Base-by-base conservation (phyloP, 2,888 invertebrate species). In the Nomada fucata region DNA sequence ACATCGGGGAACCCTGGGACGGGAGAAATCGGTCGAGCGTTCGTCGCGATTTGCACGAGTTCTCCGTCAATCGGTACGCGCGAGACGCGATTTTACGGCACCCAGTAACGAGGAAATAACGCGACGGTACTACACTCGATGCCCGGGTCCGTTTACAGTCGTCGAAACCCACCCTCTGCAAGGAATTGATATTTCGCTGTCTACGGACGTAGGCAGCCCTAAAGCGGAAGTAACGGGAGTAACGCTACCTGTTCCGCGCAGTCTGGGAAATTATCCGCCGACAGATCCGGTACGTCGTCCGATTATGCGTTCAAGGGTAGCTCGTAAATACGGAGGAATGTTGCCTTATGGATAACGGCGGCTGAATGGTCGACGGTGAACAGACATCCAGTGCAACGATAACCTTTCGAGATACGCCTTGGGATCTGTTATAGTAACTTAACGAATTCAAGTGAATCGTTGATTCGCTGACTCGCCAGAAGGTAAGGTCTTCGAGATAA, bases 31-130 rank as follows among this genome's bases (percentile, higher is more conserved):
- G 81, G 53, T 60, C 26, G 65, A 50, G 69, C 65, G 69, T 65
- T 65, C 73, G 79, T 65, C 69, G 29, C 80, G 78, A 75, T 84
- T 79, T 84, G 63, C 61, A 63, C 65, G 80, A 76, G 82, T 81
- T 86, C 79, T 79, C 73, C 64, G 69, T 13, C 36, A 36, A 47
- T 76, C 75, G 55, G 67, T 36, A 36, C 70, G n/a, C 44, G 50
- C 60, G 63, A 55, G 55, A 75, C 59, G 79, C 70, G 74, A 70
- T 79, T 79, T 79, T 79, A 79, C 78, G 64, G 36, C 69, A 26
- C 11, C n/a, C 9, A 23, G 78, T 74, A 80, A 73, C 76, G 76
- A 85, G 73, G 80, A 84, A 84, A 84, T 84, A 84, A 84, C 76
- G 76, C 55, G 76, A 13, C 52, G 71, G 74, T 77, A 84, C 84